These are phyloP conservation scores for Eristalinus aeneus DNA, from an alignment of 2,888 invertebrate species.

Conservation along the genomic window DNA sequence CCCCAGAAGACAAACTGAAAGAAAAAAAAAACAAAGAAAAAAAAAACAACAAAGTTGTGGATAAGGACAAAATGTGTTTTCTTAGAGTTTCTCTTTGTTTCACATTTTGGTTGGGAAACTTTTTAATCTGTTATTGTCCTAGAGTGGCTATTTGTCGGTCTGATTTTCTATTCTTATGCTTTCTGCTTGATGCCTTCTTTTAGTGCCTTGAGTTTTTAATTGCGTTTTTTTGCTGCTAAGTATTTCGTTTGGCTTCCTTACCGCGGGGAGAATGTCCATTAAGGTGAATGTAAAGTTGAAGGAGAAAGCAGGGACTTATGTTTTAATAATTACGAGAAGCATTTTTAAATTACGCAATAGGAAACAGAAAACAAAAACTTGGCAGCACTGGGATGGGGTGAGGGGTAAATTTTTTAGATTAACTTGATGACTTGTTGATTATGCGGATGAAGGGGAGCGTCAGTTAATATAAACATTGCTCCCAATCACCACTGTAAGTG, in stretches of 20 bases:
- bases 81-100: conserved; percentile 23
- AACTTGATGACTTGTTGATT: not conserved
- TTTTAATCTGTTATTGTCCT: conserved; percentile 65
- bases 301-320: conserved; percentile 28
- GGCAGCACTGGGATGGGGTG: not conserved
- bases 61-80: not conserved
- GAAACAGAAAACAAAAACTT: not conserved
- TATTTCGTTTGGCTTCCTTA: conserved; percentile 3
- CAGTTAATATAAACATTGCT: not conserved
- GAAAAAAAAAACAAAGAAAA: not conserved
- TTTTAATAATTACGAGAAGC: conserved; percentile 48
- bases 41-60: not conserved
- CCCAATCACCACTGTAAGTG: not conserved
- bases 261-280: conserved; percentile 25
- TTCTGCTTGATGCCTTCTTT: conserved; percentile 1
- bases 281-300: conserved; percentile 24
- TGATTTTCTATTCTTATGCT: conserved; percentile 36
- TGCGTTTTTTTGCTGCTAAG: not conserved
- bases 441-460: not conserved
- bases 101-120: conserved; percentile 42
- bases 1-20: not conserved
- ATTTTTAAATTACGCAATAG: conserved; percentile 23
- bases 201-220: conserved; percentile 43
- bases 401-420: not conserved
- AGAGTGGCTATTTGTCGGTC: conserved; percentile 56